Evolutionary conservation across 2,888 invertebrate species (phyloP), one percentile per base, ranked within the genome.

Genomic region (Nomada hirtipes): DNA sequence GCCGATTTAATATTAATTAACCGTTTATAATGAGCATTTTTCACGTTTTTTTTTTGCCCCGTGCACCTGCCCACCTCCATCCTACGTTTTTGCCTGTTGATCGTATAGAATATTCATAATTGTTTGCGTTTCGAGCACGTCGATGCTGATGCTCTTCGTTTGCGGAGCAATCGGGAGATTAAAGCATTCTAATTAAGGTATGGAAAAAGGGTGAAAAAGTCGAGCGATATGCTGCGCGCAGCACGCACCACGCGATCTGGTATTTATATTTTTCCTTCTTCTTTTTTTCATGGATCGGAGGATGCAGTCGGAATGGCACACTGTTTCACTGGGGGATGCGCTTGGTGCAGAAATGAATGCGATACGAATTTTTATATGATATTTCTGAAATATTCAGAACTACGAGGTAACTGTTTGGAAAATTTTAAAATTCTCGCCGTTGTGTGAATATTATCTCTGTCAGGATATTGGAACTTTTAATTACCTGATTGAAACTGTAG

Each of bases 1-100:
- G 9, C n/a, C 68, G 67, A 82, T 80, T 80, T 75, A 80, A 82
- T 80, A 75, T 82, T 67, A 82, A 82, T 82, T 82, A 71, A 52
- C 70, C 36, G 57, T 69, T 70, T 65, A 61, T 68, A 74, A 80
- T 26, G 68, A 78, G 59, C 79, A 53, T 29, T 23, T 36, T 36
- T 36, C 7, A 44, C 69, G 44, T 53, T 44, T 53, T 78, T 78
- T 63, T 44, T 36, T 1, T 29, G 36, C 36, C 47, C 0, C 10
- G 2, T 18, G 2, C 20, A 4, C 29, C 18, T 13, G 0, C 18
- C 20, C 1, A 18, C 20, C n/a, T 23, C 50, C 9, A 52, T 15
- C 7, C 36, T 7, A 7, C 63, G 13, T 15, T 47, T 53, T 42
- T 47, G 42, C 26, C 60, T 13, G 79, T 79, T 79, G 53, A 78